Base-by-base conservation (phyloP, 2,888 invertebrate genomes). In the Amiota mariae region DNA sequence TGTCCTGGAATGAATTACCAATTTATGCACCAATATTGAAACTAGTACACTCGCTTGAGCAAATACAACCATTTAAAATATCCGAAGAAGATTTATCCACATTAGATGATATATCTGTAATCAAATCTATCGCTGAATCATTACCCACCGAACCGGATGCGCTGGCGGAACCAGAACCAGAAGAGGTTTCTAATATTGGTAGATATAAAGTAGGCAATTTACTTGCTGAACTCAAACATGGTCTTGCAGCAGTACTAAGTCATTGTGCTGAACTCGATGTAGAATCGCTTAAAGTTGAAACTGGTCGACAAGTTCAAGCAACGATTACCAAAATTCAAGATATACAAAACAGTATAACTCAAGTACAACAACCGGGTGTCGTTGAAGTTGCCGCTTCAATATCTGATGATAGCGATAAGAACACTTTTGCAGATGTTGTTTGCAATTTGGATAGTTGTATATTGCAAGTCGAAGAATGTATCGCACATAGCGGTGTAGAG, bases 81-180 rank as follows among this genome's bases (percentile, higher is more conserved):
- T 78, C 81, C 6, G 71, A 72, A 10, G 89, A 89, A 64, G 88
- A 89, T 67, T 46, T 86, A 2, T 89, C 89, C 2, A 89, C 89
- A 1, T 75, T 89, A 72, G 92, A 92, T 81, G 93, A 93, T 79
- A 89, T 93, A 74, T 93, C 93, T 1, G 92, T 91, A 15, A 90
- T 93, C 15, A 92, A 92, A 88, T 92, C 93, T 0, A 89, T 90
- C 46, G 91, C 91, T 10, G 92, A 92, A 66, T 86, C 87, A 0
- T 68, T 87, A 48, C 82, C 86, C 1, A 75, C 76, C 1, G 87
- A 88, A 51, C 76, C 73, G 4, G 78, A 78, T 57, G 56, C 10
- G 8, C n/a, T 48, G 59, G 12, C 9, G 8, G 74, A 59, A 18
- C 72, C 74, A 4, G 63, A 64, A 10, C 57, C 54, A 1, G 2